Percentiles rank a stretch among this genome's conserved stretches.
phyloP scores from a whole-genome alignment of 2,888 invertebrate genomes.

The Galerucella calmariensis region DNA sequence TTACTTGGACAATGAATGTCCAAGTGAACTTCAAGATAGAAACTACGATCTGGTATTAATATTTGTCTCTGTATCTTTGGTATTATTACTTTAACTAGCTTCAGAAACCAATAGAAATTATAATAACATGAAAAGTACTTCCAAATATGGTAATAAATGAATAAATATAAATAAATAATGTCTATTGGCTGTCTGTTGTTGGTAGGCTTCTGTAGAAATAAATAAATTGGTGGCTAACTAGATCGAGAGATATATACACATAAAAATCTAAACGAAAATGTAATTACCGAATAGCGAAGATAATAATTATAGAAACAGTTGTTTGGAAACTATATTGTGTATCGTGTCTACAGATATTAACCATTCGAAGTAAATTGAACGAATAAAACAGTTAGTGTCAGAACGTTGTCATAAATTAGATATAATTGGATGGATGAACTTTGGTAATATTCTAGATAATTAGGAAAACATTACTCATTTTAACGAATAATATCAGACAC shows the following conservation, averaged over 20 bases:
- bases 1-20: too few species aligned
- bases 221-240: not conserved
- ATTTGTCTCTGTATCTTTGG: too few species aligned
- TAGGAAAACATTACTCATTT: constrained; percentile 59
- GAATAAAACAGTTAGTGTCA: constrained; percentile 60
- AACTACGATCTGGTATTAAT: too few species aligned
- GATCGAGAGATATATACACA: not conserved
- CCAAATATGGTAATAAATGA: too few species aligned
- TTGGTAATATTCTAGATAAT: constrained; percentile 59
- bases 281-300: not conserved
- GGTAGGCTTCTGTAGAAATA: too few species aligned
- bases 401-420: constrained; percentile 59
- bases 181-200: too few species aligned
- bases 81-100: too few species aligned
- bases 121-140: too few species aligned
- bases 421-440: constrained; percentile 62
- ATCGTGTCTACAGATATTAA: constrained; percentile 60
- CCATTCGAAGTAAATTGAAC: constrained; percentile 57
- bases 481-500: constrained; percentile 45
- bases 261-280: not conserved
- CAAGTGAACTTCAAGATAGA: too few species aligned
- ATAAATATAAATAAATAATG: too few species aligned
- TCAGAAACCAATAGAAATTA: too few species aligned
- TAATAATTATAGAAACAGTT: constrained; percentile 8
- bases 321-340: constrained; percentile 43